Percentiles rank a stretch among this genome's conserved stretches.
Evolutionary conservation across 53 echinoderm and acorn worm species (phyloP).

Genomic region (Patiria pectinifera): DNA sequence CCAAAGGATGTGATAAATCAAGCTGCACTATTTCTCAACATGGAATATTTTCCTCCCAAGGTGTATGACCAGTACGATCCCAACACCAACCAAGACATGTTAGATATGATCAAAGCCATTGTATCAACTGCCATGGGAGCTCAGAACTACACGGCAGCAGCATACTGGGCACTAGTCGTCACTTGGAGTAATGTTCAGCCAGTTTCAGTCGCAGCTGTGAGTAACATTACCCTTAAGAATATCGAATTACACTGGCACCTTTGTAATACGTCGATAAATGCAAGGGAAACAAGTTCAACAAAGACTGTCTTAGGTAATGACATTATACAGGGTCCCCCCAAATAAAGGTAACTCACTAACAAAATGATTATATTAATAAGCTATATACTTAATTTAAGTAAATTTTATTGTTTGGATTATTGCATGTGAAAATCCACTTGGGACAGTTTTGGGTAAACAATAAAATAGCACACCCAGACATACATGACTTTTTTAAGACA

Average conservation of each 20-base stretch:
- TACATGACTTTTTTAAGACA: no score
- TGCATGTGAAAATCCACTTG: no score
- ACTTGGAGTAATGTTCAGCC: constrained; percentile 46
- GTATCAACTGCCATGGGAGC: constrained; percentile 67
- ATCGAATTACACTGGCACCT: no score
- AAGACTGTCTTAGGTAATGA: background rate
- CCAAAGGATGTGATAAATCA: background rate
- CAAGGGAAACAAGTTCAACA: background rate
- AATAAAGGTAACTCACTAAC: no score
- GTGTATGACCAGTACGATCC: constrained; percentile 4
- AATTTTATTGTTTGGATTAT: no score
- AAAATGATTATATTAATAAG: no score
- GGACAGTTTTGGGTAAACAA: no score
- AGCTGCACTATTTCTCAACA: no score
- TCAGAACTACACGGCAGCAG: constrained; percentile 44
- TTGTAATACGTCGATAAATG: background rate
- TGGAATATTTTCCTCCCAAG: background rate
- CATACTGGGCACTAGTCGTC: constrained; percentile 37
- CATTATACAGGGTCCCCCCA: background rate
- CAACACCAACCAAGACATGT: background rate
- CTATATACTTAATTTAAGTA: no score
- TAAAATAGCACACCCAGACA: no score
- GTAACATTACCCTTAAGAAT: background rate
- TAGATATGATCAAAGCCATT: constrained; percentile 49
- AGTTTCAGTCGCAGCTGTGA: background rate